phyloP scores from a whole-genome alignment of 2,797 vertebrate genomes.

The Hypotaenidia okinawae region DNA sequence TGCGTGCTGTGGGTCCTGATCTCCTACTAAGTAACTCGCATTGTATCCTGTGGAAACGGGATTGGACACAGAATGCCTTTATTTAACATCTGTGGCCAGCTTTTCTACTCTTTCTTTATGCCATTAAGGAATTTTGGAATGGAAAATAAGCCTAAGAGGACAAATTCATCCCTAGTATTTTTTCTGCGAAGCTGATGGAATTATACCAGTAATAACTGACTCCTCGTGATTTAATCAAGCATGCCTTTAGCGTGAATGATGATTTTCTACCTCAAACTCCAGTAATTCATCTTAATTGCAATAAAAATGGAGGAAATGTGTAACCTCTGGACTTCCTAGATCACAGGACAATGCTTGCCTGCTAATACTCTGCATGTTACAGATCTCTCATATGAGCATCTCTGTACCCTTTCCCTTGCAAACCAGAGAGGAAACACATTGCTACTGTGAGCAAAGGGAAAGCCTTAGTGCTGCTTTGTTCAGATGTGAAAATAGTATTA shows the following conservation, averaged over 20 bases:
- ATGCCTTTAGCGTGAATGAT: conserved; percentile 5
- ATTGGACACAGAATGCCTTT: not conserved
- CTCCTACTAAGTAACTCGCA: not conserved
- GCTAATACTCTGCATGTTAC: not conserved
- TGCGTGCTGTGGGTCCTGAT: conserved; percentile 7
- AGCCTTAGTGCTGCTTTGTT: not conserved
- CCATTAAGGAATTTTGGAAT: conserved; percentile 66
- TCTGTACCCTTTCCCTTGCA: not conserved
- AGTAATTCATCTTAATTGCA: not conserved
- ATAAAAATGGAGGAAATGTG: not conserved
- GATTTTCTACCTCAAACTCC: not conserved
- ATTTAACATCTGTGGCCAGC: conserved; percentile 42
- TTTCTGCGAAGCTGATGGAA: conserved; percentile 27
- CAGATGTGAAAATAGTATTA: not conserved
- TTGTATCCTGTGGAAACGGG: conserved; percentile 30
- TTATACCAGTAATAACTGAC: conserved; percentile 4
- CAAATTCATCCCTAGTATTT: not conserved
- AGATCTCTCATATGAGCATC: not conserved
- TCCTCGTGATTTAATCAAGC: not conserved
- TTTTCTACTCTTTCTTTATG: conserved; percentile 26
- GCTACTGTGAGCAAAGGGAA: not conserved
- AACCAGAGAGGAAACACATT: not conserved
- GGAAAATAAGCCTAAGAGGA: conserved; percentile 36
- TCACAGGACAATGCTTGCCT: not conserved
- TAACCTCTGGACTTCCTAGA: not conserved